phyloP scores from a whole-genome alignment of 2,888 invertebrate species.

The Pemphredon lugubris region DNA sequence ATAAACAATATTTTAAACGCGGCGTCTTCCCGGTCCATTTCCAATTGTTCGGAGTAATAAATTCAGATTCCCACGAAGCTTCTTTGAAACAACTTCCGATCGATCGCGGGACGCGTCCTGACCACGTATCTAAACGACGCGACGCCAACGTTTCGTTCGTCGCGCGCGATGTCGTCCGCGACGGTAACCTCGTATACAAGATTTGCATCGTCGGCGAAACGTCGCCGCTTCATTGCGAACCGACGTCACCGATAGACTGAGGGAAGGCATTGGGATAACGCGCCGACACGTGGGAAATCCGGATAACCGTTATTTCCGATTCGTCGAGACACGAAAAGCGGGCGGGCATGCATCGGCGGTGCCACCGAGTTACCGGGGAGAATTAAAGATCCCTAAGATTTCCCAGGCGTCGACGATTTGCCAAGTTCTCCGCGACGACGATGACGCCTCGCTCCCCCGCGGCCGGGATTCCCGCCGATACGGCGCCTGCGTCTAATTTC shows the following conservation, averaged over 20 bases:
- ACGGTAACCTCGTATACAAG: constrained; percentile 2
- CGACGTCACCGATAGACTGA: constrained; percentile 3
- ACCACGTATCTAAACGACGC: no score
- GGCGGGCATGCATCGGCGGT: constrained; percentile 37
- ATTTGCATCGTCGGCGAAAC: neutral
- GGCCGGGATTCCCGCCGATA: constrained; percentile 9
- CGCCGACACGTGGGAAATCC: constrained; percentile 38
- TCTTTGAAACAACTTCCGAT: no score
- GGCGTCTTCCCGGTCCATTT: no score
- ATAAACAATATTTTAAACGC: no score
- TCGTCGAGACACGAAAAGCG: constrained; percentile 24
- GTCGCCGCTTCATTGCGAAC: constrained; percentile 12
- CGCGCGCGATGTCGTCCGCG: no score
- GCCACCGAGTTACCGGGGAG: constrained; percentile 12
- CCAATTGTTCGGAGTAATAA: no score
- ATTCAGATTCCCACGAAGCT: no score
- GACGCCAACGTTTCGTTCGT: neutral
- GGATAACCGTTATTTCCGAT: constrained; percentile 33
- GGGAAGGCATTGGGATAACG: constrained; percentile 16
- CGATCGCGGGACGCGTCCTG: no score
- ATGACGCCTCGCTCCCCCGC: constrained; percentile 32
- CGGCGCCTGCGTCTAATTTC: constrained; percentile 36
- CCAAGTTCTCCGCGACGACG: constrained; percentile 33
- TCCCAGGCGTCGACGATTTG: constrained; percentile 57
- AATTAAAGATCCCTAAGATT: constrained; percentile 55